Base-by-base conservation (phyloP, 2,113 vertebrate species). In the Leiothrix lutea region DNA sequence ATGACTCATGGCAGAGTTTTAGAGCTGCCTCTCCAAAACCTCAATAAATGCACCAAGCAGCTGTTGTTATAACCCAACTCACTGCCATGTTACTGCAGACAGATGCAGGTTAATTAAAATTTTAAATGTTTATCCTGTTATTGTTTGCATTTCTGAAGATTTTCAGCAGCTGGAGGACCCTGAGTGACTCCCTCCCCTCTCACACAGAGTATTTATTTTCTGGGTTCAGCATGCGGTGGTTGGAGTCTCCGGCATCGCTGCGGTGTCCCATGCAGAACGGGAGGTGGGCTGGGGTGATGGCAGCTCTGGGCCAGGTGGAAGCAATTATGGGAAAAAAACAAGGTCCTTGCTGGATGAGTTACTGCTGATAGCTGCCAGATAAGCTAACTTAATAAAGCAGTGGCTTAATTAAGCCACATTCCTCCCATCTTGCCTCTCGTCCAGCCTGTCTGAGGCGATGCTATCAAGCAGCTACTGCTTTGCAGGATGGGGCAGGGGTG, bases 341-440 rank as follows among this genome's bases (percentile, higher is more conserved):
- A 33, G 64, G 69, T 62, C 67, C 7, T 1, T 31, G 9, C 47
- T 86, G 88, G 74, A 86, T 94, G 92, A 95, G 74, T 95, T 94
- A 96, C 78, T 92, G 94, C 94, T 95, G 95, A 97, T 96, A 96
- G 91, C 86, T 92, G 72, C 92, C 94, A 94, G 96, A 97, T 97
- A 97, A 97, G 94, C 92, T 94, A 96, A 97, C 91, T 95, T 92
- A 96, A 97, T 96, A 97, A 95, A 96, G 75, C 45, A 13, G 71
- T 71, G 83, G 86, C 94, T 93, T 97, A 96, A 97, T 96, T 93
- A 94, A 93, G 82, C 64, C 33, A 1, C 96, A 97, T 97, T 96
- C 96, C 83, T 95, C 94, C 56, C 94, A 73, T 93, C 80, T 88
- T 94, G 75, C 92, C 75, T 93, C 94, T 83, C 5, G 0, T 88